A percentile compares a stretch with the other conserved stretches of the same genome.
These are phyloP conservation scores for Silurus lanzhouensis DNA, from an alignment of 2,797 vertebrate species.

Conservation along the genomic window DNA sequence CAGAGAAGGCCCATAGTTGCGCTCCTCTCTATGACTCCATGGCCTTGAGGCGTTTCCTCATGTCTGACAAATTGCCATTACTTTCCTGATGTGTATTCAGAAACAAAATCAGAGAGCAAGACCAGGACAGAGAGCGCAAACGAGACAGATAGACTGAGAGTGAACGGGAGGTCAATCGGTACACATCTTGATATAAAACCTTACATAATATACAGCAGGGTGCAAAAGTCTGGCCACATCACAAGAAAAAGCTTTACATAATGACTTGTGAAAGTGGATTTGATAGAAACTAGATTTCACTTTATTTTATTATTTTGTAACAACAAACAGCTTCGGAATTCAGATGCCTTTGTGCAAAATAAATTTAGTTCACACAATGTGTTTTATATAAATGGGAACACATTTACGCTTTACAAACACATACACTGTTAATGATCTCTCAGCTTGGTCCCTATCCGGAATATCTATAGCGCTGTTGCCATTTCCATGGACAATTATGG, in stretches of 20 bases:
- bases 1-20: conserved; percentile 36
- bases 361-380: background rate
- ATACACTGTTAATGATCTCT: background rate
- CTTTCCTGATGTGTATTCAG: conserved; percentile 35
- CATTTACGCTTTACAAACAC: background rate
- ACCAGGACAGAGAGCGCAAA: background rate
- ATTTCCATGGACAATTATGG: background rate
- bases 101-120: conserved; percentile 12
- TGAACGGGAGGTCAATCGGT: conserved; percentile 27
- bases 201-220: conserved; percentile 28
- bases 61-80: conserved; percentile 56
- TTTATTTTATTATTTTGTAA: background rate
- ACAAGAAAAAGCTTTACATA: background rate
- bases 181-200: conserved; percentile 6
- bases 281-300: background rate
- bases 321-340: background rate
- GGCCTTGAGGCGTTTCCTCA: conserved; percentile 48
- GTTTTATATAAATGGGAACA: background rate
- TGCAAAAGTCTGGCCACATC: conserved; percentile 21
- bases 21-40: conserved; percentile 34
- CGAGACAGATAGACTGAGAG: background rate
- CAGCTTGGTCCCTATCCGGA: background rate
- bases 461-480: background rate
- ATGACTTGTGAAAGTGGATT: background rate
- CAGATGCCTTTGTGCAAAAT: background rate